Percentiles rank a stretch among this genome's conserved stretches.
Conservation (phyloP, 2,888 invertebrate genomes). For the Opisthograptis luteolata region DNA sequence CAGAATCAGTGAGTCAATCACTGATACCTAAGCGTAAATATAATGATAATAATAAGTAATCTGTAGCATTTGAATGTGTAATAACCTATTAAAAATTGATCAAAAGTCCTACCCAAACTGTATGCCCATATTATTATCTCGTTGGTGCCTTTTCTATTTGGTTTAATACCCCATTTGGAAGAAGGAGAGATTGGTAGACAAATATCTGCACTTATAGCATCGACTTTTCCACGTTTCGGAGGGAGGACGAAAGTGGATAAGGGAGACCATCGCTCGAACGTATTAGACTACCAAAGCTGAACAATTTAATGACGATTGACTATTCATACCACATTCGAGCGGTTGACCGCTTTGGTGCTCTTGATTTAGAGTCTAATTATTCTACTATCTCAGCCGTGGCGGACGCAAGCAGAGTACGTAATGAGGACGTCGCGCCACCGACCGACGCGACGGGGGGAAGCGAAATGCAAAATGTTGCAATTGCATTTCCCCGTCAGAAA, state of each 20-base stretch:
- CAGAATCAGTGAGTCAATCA: too few relatives aligned
- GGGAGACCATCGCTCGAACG: constrained; percentile 53
- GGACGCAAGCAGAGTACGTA: constrained; percentile 72
- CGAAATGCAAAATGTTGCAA: constrained; percentile 80
- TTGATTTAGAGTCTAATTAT: constrained; percentile 83
- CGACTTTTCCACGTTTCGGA: constrained; percentile 3
- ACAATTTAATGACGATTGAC: constrained; percentile 83
- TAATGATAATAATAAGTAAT: too few relatives aligned
- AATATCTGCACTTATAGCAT: constrained; percentile 16
- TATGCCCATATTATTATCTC: constrained; percentile 2
- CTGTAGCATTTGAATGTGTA: too few relatives aligned
- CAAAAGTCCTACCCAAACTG: too few relatives aligned
- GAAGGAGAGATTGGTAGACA: constrained; percentile 8
- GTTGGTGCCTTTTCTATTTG: constrained; percentile 2
- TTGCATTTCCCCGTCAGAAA: constrained; percentile 80
- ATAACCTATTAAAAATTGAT: too few relatives aligned
- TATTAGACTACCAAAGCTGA: constrained; percentile 81
- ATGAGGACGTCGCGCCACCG: constrained; percentile 64
- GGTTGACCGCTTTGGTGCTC: constrained; percentile 80
- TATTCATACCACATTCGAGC: constrained; percentile 81
- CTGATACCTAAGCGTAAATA: too few relatives aligned
- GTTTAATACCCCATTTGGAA: constrained; percentile 7
- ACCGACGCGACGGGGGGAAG: constrained; percentile 50
- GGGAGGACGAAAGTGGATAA: constrained; percentile 36
- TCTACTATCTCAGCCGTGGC: constrained; percentile 78